These are phyloP conservation scores for Neodon shergylaensis DNA, from an alignment of 2,113 vertebrate species.

Conservation along the genomic window DNA sequence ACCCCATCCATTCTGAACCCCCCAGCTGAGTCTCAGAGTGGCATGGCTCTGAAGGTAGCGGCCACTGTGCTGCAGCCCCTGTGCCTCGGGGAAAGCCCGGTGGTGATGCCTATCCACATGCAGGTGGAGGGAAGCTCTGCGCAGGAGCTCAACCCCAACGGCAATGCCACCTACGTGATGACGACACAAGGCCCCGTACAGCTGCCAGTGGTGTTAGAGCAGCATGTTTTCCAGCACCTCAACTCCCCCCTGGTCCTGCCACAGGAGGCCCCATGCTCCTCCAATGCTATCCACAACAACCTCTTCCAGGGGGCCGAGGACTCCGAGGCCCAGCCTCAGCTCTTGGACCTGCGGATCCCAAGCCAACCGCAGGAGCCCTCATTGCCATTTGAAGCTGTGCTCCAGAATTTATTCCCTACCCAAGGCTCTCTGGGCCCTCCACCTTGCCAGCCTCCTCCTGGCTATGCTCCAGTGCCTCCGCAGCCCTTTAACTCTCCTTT, in stretches of 20 bases:
- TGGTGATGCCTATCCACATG: conserved; percentile 96
- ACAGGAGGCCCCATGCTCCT: conserved; percentile 86
- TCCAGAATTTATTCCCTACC: conserved; percentile 95
- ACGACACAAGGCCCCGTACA: conserved; percentile 94
- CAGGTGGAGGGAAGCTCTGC: conserved; percentile 92
- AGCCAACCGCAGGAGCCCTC: conserved; percentile 90
- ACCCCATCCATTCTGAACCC: conserved; percentile 89
- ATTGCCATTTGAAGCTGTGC: conserved; percentile 92
- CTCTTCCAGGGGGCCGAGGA: conserved; percentile 88
- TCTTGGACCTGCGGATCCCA: conserved; percentile 91
- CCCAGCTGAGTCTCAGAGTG: conserved; percentile 88
- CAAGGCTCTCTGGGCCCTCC: conserved; percentile 87
- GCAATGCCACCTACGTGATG: conserved; percentile 92
- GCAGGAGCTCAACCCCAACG: conserved; percentile 89
- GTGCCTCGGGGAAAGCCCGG: conserved; percentile 95
- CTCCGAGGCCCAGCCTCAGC: conserved; percentile 88
- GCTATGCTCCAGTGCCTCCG: conserved; percentile 86
- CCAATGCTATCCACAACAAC: conserved; percentile 88
- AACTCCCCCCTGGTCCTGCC: conserved; percentile 91
- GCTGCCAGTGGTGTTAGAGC: conserved; percentile 94
- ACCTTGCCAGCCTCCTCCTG: conserved; percentile 89
- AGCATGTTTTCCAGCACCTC: conserved; percentile 97
- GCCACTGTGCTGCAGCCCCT: conserved; percentile 96
- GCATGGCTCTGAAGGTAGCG: conserved; percentile 94
- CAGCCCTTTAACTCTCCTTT: conserved; percentile 92